Evolutionary conservation across 2,888 invertebrate species (phyloP), one percentile per base, ranked within the genome.

Genomic region (Galerucella calmariensis): DNA sequence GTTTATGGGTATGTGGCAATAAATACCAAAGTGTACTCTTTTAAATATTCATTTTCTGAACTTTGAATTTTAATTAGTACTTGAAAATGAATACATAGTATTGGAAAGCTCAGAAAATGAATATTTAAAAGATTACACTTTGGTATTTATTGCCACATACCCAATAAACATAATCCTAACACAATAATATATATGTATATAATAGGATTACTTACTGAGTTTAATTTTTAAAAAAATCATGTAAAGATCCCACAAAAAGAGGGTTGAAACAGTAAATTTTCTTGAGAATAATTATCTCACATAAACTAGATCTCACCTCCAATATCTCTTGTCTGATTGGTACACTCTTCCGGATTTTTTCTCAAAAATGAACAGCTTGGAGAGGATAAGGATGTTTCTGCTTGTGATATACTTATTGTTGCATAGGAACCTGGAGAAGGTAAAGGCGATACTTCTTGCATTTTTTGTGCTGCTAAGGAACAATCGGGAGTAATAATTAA

Each of bases 211-310:
- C n/a, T 51, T 51, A 46, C 12, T 46, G 3, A 51, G n/a, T 51
- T 51, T 51, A 1, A 51, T 51, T 51, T 14, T 1, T 5, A 14
- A 51, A 51, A 51, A 51, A 14, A n/a, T 51, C n/a, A 51, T 51
- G 51, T n/a, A 3, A 12, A n/a, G 51, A 51, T 51, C n/a, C 51
- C 12, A n/a, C 51, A 51, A 51, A 51, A 2, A 2, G 51, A n/a
- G n/a, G 51, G 51, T n/a, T n/a, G 51, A 51, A 51, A 51, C 51
- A 51, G 51, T 51, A 51, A 51, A n/a, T 51, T 51, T 51, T 51
- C n/a, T 51, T 51, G 51, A 51, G 51, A 14, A 51, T 51, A 51
- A 51, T 51, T 51, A 51, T n/a, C n/a, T 51, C 51, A 51, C 51
- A 51, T 51, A 51, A 51, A 14, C 51, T 51, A 2, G 51, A 51